Evolutionary conservation across 2,797 vertebrate genomes (phyloP), one percentile per base, ranked within the genome.

Genomic region (Salarias fasciatus): DNA sequence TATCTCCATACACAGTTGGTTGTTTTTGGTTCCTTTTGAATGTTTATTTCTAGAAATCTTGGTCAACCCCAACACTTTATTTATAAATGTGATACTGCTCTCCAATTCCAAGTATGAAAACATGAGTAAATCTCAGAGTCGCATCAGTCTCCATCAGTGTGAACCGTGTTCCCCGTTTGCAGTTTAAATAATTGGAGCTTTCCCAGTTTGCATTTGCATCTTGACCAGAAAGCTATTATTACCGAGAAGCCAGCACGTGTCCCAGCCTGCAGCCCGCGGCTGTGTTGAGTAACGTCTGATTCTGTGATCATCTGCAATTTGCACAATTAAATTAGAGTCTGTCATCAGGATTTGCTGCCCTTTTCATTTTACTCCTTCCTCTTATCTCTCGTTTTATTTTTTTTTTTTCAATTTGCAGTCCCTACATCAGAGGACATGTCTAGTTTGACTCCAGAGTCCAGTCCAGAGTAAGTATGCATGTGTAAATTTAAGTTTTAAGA

Each of bases 361-460:
- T 63, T 48, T 61, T 38, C 63, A 37, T 6, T 9, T 6, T 36
- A 10, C 6, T 7, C 33, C 35, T 31, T 14, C 3, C 1, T 38
- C 0, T 5, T 50, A 5, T 35, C 33, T 35, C 50, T n/a, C 11
- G n/a, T 24, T 36, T 11, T 42, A 28, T 60, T 24, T 60, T 11
- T 44, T 10, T 33, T 51, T 40, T 52, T 65, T 65, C 53, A 95
- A 94, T 42, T 52, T 69, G 65, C 53, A 96, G 95, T 96, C 59
- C 95, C 95, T 18, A 96, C 96, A 14, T 94, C 95, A 4, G 96
- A 97, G 79, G 96, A 97, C 91, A 97, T 97, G 96, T 96, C 96
- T 79, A 97, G 95, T 81, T 90, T 97, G 74, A 97, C 96, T 8
- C 96, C 96, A 71, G 96, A 97, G 80, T 97, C 96, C 56, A 96